phyloP scores from a whole-genome alignment of 2,888 invertebrate genomes.

The Odontocolon sp. region DNA sequence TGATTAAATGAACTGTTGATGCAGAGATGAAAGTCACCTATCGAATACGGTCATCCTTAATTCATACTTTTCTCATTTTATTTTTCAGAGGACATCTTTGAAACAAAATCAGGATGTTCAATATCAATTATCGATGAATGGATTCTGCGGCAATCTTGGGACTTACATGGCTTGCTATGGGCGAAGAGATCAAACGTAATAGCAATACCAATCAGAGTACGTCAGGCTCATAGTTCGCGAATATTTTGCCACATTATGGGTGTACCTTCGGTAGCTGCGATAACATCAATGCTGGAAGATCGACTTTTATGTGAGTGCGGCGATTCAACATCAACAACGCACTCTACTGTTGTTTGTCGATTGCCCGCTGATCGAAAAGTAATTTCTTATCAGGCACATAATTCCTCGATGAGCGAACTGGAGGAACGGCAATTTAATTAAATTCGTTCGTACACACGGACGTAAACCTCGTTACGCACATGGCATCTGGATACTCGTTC shows the following conservation, averaged over 20 bases:
- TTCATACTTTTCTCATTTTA: background rate
- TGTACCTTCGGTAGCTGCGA: slow-evolving; percentile 49
- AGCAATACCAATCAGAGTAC: too few species aligned
- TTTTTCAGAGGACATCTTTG: background rate
- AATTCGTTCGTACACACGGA: slow-evolving; percentile 64
- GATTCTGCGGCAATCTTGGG: background rate
- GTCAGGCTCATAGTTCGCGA: slow-evolving; percentile 6
- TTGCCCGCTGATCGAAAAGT: slow-evolving; percentile 66
- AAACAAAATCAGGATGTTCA: too few species aligned
- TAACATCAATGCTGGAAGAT: slow-evolving; percentile 51
- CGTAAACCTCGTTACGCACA: slow-evolving; percentile 63
- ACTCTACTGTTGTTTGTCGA: slow-evolving; percentile 29
- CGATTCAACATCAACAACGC: slow-evolving; percentile 33
- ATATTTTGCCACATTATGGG: slow-evolving; percentile 33
- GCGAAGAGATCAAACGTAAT: too few species aligned
- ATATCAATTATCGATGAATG: too few species aligned
- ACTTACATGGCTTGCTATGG: too few species aligned
- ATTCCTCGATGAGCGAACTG: slow-evolving; percentile 18
- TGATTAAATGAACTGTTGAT: slow-evolving; percentile 8
- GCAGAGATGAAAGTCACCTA: background rate
- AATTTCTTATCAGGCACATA: slow-evolving; percentile 67
- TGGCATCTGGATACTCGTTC: slow-evolving; percentile 57
- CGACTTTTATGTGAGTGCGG: slow-evolving; percentile 35
- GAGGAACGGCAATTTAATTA: slow-evolving; percentile 70
- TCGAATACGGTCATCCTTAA: too few species aligned